A percentile compares a stretch with the other conserved stretches of the same genome.
Evolutionary conservation across 1,140 invertebrate species (phyloP).

Genomic region (Spodoptera frugiperda): DNA sequence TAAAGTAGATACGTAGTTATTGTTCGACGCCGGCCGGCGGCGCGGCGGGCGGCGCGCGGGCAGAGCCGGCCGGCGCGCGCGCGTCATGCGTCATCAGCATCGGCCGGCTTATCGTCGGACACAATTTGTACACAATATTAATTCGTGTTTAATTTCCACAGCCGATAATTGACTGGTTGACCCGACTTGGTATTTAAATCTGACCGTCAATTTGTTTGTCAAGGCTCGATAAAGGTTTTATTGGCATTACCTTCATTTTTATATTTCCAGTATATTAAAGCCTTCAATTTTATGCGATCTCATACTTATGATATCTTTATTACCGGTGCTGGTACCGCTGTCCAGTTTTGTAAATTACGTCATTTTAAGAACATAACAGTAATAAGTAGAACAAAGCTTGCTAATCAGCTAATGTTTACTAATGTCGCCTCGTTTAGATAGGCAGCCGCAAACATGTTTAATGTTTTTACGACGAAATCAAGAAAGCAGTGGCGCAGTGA

Average conservation of each 20-base stretch:
- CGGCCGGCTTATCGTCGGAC: constrained; percentile 34
- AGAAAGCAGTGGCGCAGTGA: constrained; percentile 39
- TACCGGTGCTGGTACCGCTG: no score
- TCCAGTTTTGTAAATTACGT: no score
- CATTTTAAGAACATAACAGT: no score
- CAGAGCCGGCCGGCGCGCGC: constrained; percentile 13
- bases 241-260: constrained; percentile 36
- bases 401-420: constrained; percentile 27
- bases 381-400: constrained; percentile 7
- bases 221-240: constrained; percentile 37
- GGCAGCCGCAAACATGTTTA: constrained; percentile 8
- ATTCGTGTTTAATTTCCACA: constrained; percentile 35
- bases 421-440: constrained; percentile 19
- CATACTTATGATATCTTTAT: constrained; percentile 6
- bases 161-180: constrained; percentile 47
- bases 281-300: constrained; percentile 8
- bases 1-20: constrained; percentile 59
- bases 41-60: not conserved
- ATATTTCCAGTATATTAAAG: constrained; percentile 23
- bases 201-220: constrained; percentile 46
- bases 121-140: constrained; percentile 46
- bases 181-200: constrained; percentile 42
- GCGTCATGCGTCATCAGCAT: constrained; percentile 48
- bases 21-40: constrained; percentile 60
- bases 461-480: constrained; percentile 32